phyloP scores from a whole-genome alignment of 1,140 invertebrate species.

The Teleogryllus occipitalis region DNA sequence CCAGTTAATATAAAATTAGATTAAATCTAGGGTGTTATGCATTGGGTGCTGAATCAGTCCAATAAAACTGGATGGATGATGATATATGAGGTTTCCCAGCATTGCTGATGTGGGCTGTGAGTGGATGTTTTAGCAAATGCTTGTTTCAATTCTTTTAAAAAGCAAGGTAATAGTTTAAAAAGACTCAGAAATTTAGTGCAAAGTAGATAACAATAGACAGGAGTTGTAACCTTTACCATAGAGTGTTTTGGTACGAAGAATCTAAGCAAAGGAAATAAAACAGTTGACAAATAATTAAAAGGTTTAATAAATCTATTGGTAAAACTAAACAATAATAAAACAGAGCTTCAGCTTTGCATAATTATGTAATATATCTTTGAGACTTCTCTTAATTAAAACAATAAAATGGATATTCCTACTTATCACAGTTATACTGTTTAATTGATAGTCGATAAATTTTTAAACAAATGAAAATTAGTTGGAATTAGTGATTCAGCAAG shows the following conservation, averaged over 20 bases:
- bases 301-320: not conserved
- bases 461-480: not conserved
- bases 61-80: not conserved
- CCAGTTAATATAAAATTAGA: slow-evolving; percentile 1
- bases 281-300: slow-evolving; percentile 2
- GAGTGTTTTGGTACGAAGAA: not conserved
- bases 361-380: not conserved
- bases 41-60: not conserved
- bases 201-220: slow-evolving; percentile 5
- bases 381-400: slow-evolving; percentile 5
- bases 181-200: not conserved
- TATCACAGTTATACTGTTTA: not conserved
- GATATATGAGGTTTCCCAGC: too few species aligned
- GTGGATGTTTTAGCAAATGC: not conserved
- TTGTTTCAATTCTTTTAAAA: slow-evolving; percentile 1
- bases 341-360: not conserved
- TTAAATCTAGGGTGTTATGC: not conserved
- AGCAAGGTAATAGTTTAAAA: not conserved
- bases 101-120: not conserved
- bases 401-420: not conserved
- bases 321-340: not conserved
- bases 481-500: not conserved
- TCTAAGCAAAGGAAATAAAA: not conserved
- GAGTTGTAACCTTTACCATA: not conserved
- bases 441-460: slow-evolving; percentile 2